Evolutionary conservation across 2,888 invertebrate genomes (phyloP), one percentile per base, ranked within the genome.

Genomic region (Urechis unicinctus): DNA sequence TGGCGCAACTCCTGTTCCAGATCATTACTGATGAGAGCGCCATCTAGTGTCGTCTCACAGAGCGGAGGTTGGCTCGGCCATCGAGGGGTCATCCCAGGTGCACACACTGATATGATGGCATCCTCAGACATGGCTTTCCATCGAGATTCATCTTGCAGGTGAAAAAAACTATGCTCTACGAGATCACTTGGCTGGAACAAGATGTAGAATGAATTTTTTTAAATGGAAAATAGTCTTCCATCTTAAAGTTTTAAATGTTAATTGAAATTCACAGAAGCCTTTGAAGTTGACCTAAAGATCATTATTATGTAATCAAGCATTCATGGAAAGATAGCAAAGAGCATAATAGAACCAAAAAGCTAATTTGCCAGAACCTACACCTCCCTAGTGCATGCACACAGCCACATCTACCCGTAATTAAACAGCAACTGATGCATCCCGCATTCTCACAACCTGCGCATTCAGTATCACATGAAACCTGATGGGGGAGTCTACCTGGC

Each of bases 111-210:
- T 44, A 65, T 30, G n/a, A 78, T 63, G 36, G 75, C 76, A 61
- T 78, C 78, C 44, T 62, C 64, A 3, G 76, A 71, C 77, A 78
- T 78, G 9, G 71, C 61, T 61, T 78, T 78, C 78, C 78, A 78
- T 28, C 64, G 61, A 3, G 74, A 65, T 48, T 74, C 71, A 54
- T 78, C 70, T 3, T 62, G 56, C 9, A 78, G 65, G 44, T 72
- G 66, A 64, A 78, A 78, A 41, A 63, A 62, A 62, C 78, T 77
- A 6, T 71, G 66, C 49, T 74, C 75, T 1, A 77, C 75, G 47
- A 60, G 56, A 55, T 77, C 74, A 46, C 67, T 66, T 22, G 73
- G 68, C 77, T 78, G 59, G n/a, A 60, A 46, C 17, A 43, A 0
- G 41, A 47, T 24, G 13, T 26, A 46, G 22, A 29, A 50, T 3